phyloP scores from a whole-genome alignment of 2,113 vertebrate species.

The Prionailurus bengalensis region DNA sequence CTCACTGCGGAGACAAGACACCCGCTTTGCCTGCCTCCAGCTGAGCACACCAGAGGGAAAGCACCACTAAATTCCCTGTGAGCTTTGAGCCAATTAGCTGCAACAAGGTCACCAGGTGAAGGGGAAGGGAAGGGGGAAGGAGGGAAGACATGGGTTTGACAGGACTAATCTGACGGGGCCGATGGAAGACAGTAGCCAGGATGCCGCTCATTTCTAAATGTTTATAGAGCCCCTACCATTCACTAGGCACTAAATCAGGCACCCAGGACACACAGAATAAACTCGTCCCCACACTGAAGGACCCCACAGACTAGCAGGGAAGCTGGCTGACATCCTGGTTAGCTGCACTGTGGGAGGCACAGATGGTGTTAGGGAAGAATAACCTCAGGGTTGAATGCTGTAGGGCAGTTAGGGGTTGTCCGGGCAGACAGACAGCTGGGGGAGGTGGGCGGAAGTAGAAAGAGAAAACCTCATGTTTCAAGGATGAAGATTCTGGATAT shows the following conservation, averaged over 20 bases:
- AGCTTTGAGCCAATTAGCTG: conserved; percentile 38
- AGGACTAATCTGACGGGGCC: background rate
- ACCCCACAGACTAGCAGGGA: background rate
- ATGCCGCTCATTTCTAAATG: background rate
- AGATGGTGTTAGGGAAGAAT: background rate
- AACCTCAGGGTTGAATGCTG: too few relatives aligned
- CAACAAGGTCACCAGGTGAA: conserved; percentile 57
- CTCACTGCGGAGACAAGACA: conserved; percentile 41
- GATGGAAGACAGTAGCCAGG: background rate
- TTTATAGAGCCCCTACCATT: background rate
- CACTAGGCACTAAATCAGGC: background rate
- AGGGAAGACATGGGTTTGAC: background rate
- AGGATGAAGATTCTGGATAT: background rate
- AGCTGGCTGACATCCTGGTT: background rate
- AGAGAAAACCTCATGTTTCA: background rate
- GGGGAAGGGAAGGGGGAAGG: background rate
- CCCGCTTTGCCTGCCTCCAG: conserved; percentile 64
- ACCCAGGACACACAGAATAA: background rate
- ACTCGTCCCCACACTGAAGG: background rate
- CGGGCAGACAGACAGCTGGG: background rate
- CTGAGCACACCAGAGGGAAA: conserved; percentile 65
- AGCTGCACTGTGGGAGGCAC: background rate
- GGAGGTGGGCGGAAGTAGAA: background rate
- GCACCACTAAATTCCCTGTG: conserved; percentile 75
- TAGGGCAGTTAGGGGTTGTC: background rate